Evolutionary conservation across 23 tunicate species (phyloP).

Genomic region (Styela plicata): DNA sequence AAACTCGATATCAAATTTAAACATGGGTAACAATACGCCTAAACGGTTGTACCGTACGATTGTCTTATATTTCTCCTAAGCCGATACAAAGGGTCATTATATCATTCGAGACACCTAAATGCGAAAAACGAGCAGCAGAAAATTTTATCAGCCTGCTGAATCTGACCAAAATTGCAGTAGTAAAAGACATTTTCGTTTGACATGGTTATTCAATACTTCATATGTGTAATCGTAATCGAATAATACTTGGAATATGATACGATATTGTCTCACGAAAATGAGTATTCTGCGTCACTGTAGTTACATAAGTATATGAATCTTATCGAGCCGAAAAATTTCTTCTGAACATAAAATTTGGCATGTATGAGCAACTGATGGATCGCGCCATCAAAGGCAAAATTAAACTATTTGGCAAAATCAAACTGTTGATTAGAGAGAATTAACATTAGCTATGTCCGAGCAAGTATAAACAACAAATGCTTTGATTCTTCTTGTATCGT

Average conservation of each 20-base stretch:
- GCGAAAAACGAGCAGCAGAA: not conserved
- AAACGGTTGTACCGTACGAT: not conserved
- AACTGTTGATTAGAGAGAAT: too few relatives aligned
- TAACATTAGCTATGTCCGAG: too few relatives aligned
- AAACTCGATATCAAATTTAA: not conserved
- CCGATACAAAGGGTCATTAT: not conserved
- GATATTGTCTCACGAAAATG: too few relatives aligned
- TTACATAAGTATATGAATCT: too few relatives aligned
- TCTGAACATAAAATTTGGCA: too few relatives aligned
- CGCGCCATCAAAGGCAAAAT: too few relatives aligned
- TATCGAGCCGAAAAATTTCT: too few relatives aligned
- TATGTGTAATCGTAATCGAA: not conserved
- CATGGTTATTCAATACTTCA: not conserved
- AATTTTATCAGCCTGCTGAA: not conserved
- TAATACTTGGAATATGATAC: not conserved
- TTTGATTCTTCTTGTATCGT: too few relatives aligned
- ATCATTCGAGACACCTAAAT: not conserved
- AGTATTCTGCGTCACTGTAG: too few relatives aligned
- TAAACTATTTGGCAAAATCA: too few relatives aligned
- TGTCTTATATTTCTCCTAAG: not conserved
- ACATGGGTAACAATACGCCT: not conserved
- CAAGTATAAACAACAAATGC: too few relatives aligned
- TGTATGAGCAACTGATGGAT: too few relatives aligned
- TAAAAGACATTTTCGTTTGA: not conserved
- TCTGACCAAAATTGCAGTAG: not conserved